These are phyloP conservation scores for Passer domesticus DNA, from an alignment of 2,113 vertebrate species.

Conservation along the genomic window DNA sequence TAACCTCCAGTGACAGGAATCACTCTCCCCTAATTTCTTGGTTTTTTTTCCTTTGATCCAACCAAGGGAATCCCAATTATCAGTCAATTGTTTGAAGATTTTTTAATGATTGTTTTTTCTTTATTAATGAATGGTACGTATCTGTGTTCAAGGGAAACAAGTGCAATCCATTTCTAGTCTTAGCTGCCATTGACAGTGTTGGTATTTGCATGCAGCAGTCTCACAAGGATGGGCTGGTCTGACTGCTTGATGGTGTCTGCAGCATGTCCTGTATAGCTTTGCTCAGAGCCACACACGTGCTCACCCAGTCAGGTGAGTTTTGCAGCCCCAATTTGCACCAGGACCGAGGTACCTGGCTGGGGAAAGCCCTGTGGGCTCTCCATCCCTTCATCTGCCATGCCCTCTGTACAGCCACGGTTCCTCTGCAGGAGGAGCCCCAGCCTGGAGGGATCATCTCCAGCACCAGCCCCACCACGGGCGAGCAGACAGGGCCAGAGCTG, in stretches of 20 bases:
- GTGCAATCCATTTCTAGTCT: conserved; percentile 45
- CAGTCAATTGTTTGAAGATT: background rate
- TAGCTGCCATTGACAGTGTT: conserved; percentile 6
- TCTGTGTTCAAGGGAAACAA: conserved; percentile 33
- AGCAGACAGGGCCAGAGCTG: background rate
- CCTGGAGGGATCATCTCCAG: background rate
- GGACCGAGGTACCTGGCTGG: background rate
- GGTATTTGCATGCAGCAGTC: conserved; percentile 54
- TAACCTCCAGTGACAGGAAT: background rate
- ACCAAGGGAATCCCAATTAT: background rate
- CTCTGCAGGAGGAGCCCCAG: background rate
- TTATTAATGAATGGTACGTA: background rate
- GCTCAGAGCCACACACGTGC: background rate
- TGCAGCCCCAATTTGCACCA: background rate
- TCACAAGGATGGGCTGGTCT: background rate
- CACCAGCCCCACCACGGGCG: background rate
- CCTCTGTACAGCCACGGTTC: background rate
- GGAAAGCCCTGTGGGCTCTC: background rate
- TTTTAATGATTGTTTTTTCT: background rate
- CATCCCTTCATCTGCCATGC: background rate
- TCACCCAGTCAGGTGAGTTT: background rate
- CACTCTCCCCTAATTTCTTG: background rate
- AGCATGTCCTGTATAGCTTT: background rate
- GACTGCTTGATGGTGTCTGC: background rate
- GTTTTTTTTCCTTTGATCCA: background rate